Evolutionary conservation across 2,113 vertebrate species (phyloP).

Genomic region (Hippopotamus amphibius): DNA sequence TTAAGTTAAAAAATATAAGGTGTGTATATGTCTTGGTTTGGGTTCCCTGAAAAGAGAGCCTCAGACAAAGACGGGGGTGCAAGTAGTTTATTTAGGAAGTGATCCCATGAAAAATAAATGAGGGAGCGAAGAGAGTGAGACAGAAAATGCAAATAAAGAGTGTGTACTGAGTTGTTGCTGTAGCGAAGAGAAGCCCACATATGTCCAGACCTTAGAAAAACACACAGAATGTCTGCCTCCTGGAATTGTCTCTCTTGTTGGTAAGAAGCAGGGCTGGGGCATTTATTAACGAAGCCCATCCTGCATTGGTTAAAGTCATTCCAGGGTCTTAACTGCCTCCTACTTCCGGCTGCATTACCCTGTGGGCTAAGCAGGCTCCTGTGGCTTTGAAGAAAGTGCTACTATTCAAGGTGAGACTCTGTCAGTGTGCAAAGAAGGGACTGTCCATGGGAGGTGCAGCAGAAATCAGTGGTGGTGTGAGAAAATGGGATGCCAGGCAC

Average conservation of each 20-base stretch:
- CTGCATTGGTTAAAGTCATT: not conserved
- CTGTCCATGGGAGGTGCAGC: not conserved
- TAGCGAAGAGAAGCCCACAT: not conserved
- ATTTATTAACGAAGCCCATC: not conserved
- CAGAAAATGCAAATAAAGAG: not conserved
- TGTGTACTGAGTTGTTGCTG: not conserved
- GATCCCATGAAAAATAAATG: not conserved
- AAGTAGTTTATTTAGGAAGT: not conserved
- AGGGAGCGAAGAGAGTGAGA: not conserved
- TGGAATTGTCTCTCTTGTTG: not conserved
- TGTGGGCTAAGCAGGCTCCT: not conserved
- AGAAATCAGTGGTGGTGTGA: not conserved
- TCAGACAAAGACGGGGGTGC: not conserved
- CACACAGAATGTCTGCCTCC: not conserved
- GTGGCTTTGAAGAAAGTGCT: not conserved
- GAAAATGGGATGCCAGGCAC: not conserved
- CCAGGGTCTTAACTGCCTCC: not conserved
- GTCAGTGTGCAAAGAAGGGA: not conserved
- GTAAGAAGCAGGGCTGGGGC: not conserved
- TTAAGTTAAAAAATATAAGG: not conserved
- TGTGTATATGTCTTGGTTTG: not conserved
- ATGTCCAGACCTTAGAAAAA: not conserved
- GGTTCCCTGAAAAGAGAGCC: not conserved
- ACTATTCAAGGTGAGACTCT: not conserved
- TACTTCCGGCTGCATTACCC: not conserved